Evolutionary conservation across 2,797 vertebrate species (phyloP), one percentile per base, ranked within the genome.

Genomic region (Enteromius unitaeniatus): DNA sequence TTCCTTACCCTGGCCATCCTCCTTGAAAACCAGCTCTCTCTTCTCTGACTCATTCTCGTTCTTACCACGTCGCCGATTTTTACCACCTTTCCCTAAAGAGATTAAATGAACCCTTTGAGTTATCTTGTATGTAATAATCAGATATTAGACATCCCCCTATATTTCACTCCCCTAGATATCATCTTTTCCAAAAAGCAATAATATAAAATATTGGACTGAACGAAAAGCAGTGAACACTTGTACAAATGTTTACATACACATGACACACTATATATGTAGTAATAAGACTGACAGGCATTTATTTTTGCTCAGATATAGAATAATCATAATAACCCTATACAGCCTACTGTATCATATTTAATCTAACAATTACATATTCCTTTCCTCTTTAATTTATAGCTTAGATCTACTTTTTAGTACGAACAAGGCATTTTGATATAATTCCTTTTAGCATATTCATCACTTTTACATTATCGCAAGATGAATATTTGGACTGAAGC

Each of bases 11-110:
- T 99, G 97, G 28, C 98, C 98, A 11, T 99, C 98, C 90, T 99
- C 98, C 90, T 99, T 99, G 92, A 99, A 99, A 68, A 99, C 98
- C 90, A 99, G 88, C 89, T 99, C 98, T 93, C 98, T 96, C 92
- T 99, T 99, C 93, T 99, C 98, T 0, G 97, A 99, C 89, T 99
- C 98, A 84, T 99, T 99, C 89, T 99, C 98, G 84, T 99, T 99
- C 96, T 99, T 99, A 93, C 98, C 98, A 95, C 98, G 96, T 90
- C 97, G 95, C 85, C 98, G 94, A 37, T 99, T 99, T 94, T 99
- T 99, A 94, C 98, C 98, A 97, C 98, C 97, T 91, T 99, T 99
- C 89, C 98, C 98, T 99, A 90, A 67, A 91, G 53, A 80, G 0
- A 47, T 3, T 2, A 68, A 60, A 70, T 6, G 1, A 19, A 6